Base-by-base conservation (phyloP, 2,797 vertebrate genomes). In the Setipinna tenuifilis region DNA sequence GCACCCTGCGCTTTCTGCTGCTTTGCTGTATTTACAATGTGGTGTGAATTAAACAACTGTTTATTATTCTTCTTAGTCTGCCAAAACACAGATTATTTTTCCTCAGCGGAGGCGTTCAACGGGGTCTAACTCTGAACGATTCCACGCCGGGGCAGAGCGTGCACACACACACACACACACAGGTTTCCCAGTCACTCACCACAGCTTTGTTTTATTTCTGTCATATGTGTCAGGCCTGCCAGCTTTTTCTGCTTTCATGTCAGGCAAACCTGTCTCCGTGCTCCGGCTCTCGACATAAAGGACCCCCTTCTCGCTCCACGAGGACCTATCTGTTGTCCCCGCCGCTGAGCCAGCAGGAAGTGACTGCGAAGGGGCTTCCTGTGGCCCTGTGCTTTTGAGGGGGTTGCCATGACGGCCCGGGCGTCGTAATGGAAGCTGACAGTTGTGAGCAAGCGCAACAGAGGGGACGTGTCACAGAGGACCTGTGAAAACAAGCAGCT, bases 401-500 rank as follows among this genome's bases (percentile, higher is more conserved):
- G 84, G 78, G 86, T 88, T 89, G 59, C 85, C 84, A 50, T 88
- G 90, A 88, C 89, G 90, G 90, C 87, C 88, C 87, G 86, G 85
- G 85, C 85, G 0, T 82, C 90, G 93, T 95, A 94, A 95, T 94
- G 89, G 89, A 84, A 92, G 90, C 89, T 94, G 94, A 95, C 94
- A 93, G 94, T 91, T 91, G 92, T 88, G 91, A 92, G 90, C 93
- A 92, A 90, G 85, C 68, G 89, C 87, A 89, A 89, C 88, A 78
- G 94, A 93, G 92, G 85, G 89, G 89, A 92, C 94, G 94, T 92
- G 92, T 94, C 91, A 92, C 92, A 90, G 88, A 91, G 90, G 93
- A 90, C 90, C 83, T 92, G 91, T 89, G 93, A 95, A 94, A 95
- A 93, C 93, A 95, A 93, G 94, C 92, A 91, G 89, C 83, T 85